Evolutionary conservation across 37 sponge, comb jelly and placozoan species (phyloP).

Genomic region (Aphrocallistes beatrix): DNA sequence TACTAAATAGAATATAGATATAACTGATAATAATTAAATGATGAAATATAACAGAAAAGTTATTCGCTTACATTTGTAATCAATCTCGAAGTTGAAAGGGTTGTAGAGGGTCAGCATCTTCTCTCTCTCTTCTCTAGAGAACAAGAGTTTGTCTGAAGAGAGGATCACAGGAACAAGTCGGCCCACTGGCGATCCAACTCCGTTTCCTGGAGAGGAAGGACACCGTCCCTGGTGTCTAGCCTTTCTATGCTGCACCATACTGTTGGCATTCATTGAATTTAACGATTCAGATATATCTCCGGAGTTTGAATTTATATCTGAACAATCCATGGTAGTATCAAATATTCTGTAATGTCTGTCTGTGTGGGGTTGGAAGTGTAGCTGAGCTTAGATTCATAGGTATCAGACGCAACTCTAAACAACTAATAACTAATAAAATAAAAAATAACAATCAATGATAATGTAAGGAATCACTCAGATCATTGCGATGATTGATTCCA

Average conservation of each 20-base stretch:
- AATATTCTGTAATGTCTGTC: too few relatives aligned
- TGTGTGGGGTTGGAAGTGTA: too few relatives aligned
- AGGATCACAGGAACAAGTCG: neutral
- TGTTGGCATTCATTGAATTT: too few relatives aligned
- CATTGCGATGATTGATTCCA: too few relatives aligned
- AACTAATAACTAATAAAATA: too few relatives aligned
- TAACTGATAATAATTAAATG: neutral
- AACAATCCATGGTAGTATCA: too few relatives aligned
- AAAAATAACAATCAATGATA: too few relatives aligned
- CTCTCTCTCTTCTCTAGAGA: constrained; percentile 21
- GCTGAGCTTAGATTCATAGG: too few relatives aligned
- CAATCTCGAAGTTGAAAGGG: constrained; percentile 59
- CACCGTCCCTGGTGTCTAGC: neutral
- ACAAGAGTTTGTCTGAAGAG: neutral
- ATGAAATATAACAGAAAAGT: neutral
- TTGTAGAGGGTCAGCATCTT: constrained; percentile 72
- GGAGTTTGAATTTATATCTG: too few relatives aligned
- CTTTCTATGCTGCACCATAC: neutral
- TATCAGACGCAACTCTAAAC: too few relatives aligned
- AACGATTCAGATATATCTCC: too few relatives aligned
- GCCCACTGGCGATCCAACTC: neutral
- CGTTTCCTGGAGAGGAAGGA: neutral
- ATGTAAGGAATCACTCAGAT: too few relatives aligned
- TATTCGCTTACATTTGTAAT: constrained; percentile 54
- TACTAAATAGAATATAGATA: neutral